These are phyloP conservation scores for Ptyas mucosa DNA, from an alignment of 2,113 vertebrate genomes.

Conservation along the genomic window DNA sequence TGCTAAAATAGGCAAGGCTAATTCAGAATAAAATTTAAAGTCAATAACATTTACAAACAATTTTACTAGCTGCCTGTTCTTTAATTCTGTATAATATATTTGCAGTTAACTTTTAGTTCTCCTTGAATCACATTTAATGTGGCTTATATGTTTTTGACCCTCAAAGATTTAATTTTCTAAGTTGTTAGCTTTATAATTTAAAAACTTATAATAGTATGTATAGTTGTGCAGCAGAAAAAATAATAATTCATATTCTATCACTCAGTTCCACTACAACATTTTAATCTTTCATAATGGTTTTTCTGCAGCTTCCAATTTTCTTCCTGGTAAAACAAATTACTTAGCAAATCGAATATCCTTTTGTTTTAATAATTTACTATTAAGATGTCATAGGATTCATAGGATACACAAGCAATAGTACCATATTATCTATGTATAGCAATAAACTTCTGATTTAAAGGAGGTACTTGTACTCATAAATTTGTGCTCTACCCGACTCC, in stretches of 20 bases:
- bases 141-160: constrained; percentile 48
- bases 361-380: constrained; percentile 73
- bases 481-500: too few species aligned
- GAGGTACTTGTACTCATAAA: not conserved
- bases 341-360: constrained; percentile 69
- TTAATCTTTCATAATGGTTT: constrained; percentile 70
- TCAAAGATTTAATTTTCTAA: constrained; percentile 62
- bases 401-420: constrained; percentile 66
- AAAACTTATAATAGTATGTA: constrained; percentile 47
- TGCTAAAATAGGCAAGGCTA: not conserved
- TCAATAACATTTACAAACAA: constrained; percentile 9
- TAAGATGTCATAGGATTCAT: constrained; percentile 70
- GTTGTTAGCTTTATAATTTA: constrained; percentile 62
- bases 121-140: constrained; percentile 23
- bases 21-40: not conserved
- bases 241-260: constrained; percentile 65
- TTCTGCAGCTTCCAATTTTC: constrained; percentile 69
- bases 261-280: constrained; percentile 59
- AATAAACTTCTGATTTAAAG: constrained; percentile 48
- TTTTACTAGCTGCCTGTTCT: not conserved
- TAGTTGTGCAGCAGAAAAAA: constrained; percentile 53
- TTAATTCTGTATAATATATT: not conserved
- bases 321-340: constrained; percentile 69
- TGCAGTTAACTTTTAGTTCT: constrained; percentile 12
- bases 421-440: constrained; percentile 52